A percentile compares a stretch with the other conserved stretches of the same genome.
phyloP scores from a whole-genome alignment of 2,888 invertebrate species.

The Dynastes hyllus region DNA sequence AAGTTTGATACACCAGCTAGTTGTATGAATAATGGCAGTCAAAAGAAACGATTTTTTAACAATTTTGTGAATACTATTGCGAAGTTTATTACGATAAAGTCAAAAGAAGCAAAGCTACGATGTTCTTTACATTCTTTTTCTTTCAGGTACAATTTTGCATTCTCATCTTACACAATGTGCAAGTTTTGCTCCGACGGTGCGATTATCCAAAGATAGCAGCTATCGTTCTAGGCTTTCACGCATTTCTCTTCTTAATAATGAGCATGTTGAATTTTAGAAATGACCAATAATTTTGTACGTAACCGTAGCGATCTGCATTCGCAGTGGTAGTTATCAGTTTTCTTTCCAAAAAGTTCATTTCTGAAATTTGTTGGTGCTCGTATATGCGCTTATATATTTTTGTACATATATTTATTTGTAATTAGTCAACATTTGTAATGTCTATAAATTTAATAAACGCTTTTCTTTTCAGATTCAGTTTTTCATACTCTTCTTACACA shows the following conservation, averaged over 20 bases:
- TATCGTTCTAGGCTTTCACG: constrained; percentile 78
- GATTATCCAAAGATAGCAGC: constrained; percentile 82
- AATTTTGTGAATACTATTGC: neutral
- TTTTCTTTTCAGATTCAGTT: constrained; percentile 44
- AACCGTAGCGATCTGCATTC: neutral
- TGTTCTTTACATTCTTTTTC: constrained; percentile 52
- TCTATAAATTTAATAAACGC: constrained; percentile 28
- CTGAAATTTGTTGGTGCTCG: neutral
- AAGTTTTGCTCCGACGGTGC: constrained; percentile 78
- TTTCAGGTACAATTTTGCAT: constrained; percentile 84
- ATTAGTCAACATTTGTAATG: neutral
- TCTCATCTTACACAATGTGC: constrained; percentile 82
- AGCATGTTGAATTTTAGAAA: constrained; percentile 28
- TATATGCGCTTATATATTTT: no score
- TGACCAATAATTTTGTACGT: constrained; percentile 8
- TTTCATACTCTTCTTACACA: constrained; percentile 41
- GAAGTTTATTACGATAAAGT: neutral
- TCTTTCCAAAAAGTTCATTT: neutral
- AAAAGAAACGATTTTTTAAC: no score
- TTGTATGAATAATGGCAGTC: no score
- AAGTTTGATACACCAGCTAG: no score
- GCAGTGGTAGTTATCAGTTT: neutral
- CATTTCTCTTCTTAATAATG: constrained; percentile 76
- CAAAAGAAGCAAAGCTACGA: neutral
- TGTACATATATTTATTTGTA: neutral